phyloP scores from a whole-genome alignment of 2,888 invertebrate species.

The Hipparchia sbordonii region DNA sequence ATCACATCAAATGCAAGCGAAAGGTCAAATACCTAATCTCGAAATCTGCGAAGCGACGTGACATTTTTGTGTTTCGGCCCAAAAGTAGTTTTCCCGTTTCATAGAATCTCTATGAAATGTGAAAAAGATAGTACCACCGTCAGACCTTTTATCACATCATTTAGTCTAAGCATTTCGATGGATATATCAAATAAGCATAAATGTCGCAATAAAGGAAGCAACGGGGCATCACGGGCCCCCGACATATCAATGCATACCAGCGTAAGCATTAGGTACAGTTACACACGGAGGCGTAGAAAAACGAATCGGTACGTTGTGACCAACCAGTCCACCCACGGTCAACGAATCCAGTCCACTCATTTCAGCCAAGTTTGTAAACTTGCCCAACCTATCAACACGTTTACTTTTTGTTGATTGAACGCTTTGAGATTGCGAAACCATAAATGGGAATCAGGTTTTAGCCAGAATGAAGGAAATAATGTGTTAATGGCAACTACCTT shows the following conservation, averaged over 20 bases:
- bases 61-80: too few relatives aligned
- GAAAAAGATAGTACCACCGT: too few relatives aligned
- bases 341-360: conserved; percentile 47
- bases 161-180: too few relatives aligned
- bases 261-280: conserved; percentile 63
- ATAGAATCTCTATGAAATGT: too few relatives aligned
- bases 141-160: too few relatives aligned
- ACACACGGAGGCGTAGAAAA: conserved; percentile 72
- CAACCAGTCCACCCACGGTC: conserved; percentile 75
- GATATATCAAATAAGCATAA: not conserved
- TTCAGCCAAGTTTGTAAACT: conserved; percentile 51
- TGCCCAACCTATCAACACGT: conserved; percentile 44
- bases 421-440: conserved; percentile 25
- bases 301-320: conserved; percentile 60
- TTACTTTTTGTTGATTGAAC: conserved; percentile 33
- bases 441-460: conserved; percentile 11
- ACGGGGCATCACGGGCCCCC: conserved; percentile 25
- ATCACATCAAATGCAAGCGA: too few relatives aligned
- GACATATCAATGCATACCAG: conserved; percentile 28
- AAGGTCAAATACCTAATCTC: too few relatives aligned
- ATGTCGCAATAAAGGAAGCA: conserved; percentile 27
- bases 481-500: too few relatives aligned
- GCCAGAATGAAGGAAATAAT: too few relatives aligned
- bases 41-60: too few relatives aligned
- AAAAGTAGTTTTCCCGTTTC: too few relatives aligned